Base-by-base conservation (phyloP, 2,113 vertebrate species). In the Benitochromis conjunctus region DNA sequence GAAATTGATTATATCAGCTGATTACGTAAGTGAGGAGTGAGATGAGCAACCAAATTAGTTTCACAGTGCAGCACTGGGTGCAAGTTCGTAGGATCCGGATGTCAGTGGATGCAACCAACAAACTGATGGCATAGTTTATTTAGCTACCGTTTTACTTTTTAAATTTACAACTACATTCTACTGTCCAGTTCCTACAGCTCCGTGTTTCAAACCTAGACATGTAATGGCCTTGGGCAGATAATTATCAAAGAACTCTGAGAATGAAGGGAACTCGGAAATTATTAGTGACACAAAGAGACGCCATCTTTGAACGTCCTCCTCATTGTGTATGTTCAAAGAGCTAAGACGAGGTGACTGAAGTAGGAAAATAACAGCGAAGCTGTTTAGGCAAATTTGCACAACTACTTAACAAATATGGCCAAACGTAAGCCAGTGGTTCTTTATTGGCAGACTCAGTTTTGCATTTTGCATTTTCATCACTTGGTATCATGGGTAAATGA, bases 1-100 rank as follows among this genome's bases (percentile, higher is more conserved):
- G 46, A 85, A 87, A 94, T 89, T 66, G 86, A 94, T 91, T 83
- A 85, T 77, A 84, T 89, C 81, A 84, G 81, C 82, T 18, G 31
- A 84, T 93, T 85, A 84, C 86, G 48, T 62, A 84, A 92, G 69
- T 16, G 34, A 26, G 82, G 66, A 82, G 51, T 6, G 21, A 86
- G 82, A 79, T 81, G 84, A 88, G 85, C 81, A 64, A 78, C 81
- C 86, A 82, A 78, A 90, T 90, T 86, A 34, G 89, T 82, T 80
- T 80, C 18, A 53, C 71, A 56, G 76, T 54, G 82, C 19, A 29
- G 71, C 19, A 18, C 29, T 19, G 66, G 62, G 55, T 79, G 64
- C 62, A 56, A 74, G 18, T 38, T 64, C 34, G 13, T 81, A 60
- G 79, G 57, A 89, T 87, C 48, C 21, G 55, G 74, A 16, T 36